Evolutionary conservation across 2,113 vertebrate species (phyloP), one percentile per base, ranked within the genome.

Genomic region (Sakesphorus luctuosus): DNA sequence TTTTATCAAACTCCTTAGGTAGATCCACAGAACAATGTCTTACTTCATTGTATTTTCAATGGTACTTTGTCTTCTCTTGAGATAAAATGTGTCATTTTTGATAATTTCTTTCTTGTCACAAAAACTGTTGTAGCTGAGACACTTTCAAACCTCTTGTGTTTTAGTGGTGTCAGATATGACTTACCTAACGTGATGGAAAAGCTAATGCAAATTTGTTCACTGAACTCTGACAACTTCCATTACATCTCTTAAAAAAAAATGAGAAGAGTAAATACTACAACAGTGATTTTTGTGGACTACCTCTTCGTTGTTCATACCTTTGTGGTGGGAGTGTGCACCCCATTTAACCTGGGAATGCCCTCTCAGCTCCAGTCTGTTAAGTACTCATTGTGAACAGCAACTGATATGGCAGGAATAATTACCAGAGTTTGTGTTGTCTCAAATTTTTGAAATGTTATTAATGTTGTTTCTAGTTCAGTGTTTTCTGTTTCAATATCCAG

Each of bases 221-320:
- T 86, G 83, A 96, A 65, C 20, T 73, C 90, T 95, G 85, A 84
- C 88, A 95, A 46, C 72, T 88, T 80, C 19, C 36, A 53, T 94
- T 86, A 75, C 49, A 36, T 92, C 40, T 75, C 49, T 52, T 62
- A 59, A 33, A 29, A 13, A 29, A 18, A 19, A 31, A 9, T 23
- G 23, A 5, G 36, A 66, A 36, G 44, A 72, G 18, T 79, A 77
- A 86, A 58, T 69, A 83, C 10, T 6, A 2, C 29, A 38, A 18
- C 2, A 2, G 1, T 73, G 59, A 66, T 87, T 76, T 69, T 61
- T 68, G 18, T 21, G 58, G 71, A 38, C 16, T 7, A 6, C 31
- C 50, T 21, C 46, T 69, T 74, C 13, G 2, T 36, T 86, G 44
- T 58, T 82, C 23, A 16, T 77, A 35, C 10, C 5, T 53, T 58